These are phyloP conservation scores for Cyprinodon diabolis DNA, from an alignment of 2,797 vertebrate species.

Conservation along the genomic window DNA sequence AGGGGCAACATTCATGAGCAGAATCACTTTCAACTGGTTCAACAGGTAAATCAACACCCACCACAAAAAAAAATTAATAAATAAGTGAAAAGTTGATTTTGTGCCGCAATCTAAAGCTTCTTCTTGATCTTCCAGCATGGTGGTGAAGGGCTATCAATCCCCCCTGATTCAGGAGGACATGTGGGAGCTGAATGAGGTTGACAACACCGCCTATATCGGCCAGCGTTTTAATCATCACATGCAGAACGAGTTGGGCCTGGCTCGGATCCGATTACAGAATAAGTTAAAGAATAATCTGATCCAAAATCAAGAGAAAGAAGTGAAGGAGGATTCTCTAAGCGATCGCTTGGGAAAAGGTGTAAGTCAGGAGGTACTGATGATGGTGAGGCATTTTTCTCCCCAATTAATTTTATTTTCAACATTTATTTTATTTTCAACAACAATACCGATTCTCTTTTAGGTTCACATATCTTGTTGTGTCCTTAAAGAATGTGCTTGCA, in stretches of 20 bases:
- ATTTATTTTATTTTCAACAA: not conserved
- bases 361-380: slow-evolving; percentile 88
- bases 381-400: slow-evolving; percentile 79
- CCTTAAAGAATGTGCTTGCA: not conserved
- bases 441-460: not conserved
- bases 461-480: not conserved
- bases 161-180: slow-evolving; percentile 90
- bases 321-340: slow-evolving; percentile 31
- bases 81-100: too few relatives aligned
- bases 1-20: slow-evolving; percentile 88
- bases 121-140: slow-evolving; percentile 71
- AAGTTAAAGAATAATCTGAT: slow-evolving; percentile 56
- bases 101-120: not conserved
- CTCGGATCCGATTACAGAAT: slow-evolving; percentile 72
- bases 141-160: slow-evolving; percentile 85
- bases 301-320: not conserved
- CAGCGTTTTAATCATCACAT: slow-evolving; percentile 79
- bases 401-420: too few relatives aligned
- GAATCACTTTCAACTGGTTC: slow-evolving; percentile 91
- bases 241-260: slow-evolving; percentile 76
- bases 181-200: slow-evolving; percentile 84
- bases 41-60: slow-evolving; percentile 44
- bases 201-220: slow-evolving; percentile 67
- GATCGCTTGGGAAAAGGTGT: slow-evolving; percentile 82
- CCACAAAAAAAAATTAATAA: too few relatives aligned